Evolutionary conservation across 2,113 vertebrate species (phyloP).

Genomic region (Oreochromis niloticus): DNA sequence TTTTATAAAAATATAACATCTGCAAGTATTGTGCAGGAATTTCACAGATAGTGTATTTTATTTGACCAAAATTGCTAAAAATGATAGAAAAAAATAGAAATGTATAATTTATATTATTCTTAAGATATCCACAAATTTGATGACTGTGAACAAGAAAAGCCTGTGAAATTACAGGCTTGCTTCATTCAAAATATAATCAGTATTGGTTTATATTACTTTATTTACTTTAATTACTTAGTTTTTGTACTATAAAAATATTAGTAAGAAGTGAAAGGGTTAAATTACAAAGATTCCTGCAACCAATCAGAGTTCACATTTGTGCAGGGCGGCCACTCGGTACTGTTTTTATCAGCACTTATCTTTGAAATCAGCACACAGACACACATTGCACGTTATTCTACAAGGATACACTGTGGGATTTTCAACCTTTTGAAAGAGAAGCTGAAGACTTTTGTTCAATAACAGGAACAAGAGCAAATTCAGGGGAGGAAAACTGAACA

Average conservation of each 20-base stretch:
- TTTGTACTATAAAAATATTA: neutral
- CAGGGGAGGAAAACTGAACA: neutral
- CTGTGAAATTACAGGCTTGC: neutral
- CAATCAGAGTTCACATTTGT: neutral
- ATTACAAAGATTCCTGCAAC: neutral
- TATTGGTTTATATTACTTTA: neutral
- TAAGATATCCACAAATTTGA: neutral
- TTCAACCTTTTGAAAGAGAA: neutral
- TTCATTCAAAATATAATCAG: neutral
- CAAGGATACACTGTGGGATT: neutral
- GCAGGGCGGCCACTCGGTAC: neutral
- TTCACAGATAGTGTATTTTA: neutral
- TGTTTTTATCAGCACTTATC: neutral
- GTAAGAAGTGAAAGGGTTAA: neutral
- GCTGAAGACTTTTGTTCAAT: neutral
- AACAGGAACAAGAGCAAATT: neutral
- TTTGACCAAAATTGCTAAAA: neutral
- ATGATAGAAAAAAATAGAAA: neutral
- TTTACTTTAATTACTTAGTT: neutral
- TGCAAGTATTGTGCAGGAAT: neutral
- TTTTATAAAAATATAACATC: neutral
- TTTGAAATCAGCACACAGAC: neutral
- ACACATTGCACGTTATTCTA: neutral
- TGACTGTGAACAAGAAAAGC: neutral
- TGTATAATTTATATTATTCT: neutral